These are phyloP conservation scores for Sphaerophoria taeniata DNA, from an alignment of 2,888 invertebrate genomes.

Conservation along the genomic window DNA sequence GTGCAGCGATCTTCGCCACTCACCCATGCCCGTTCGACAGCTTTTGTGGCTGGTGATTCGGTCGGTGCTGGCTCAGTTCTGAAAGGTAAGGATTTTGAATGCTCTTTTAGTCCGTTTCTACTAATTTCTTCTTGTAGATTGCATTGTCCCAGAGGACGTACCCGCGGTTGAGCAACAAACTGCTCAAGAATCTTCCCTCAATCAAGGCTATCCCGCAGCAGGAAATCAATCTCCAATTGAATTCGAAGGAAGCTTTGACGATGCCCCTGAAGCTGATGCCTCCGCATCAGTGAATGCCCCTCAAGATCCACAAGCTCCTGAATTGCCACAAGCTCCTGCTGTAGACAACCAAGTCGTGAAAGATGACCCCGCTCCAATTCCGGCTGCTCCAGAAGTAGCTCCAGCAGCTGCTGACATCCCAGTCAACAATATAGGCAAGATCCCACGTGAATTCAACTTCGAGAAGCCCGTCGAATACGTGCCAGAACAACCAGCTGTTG, in stretches of 20 bases:
- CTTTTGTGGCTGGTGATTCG: slow-evolving; percentile 81
- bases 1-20: slow-evolving; percentile 78
- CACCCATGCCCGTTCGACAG: slow-evolving; percentile 80
- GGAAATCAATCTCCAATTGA: slow-evolving; percentile 57
- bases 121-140: slow-evolving; percentile 77
- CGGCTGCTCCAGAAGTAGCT: slow-evolving; percentile 24
- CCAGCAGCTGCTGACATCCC: slow-evolving; percentile 68
- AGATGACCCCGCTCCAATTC: slow-evolving; percentile 39
- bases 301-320: slow-evolving; percentile 28
- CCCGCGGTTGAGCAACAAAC: slow-evolving; percentile 58
- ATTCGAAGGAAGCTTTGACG: slow-evolving; percentile 65
- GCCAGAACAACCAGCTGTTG: slow-evolving; percentile 62
- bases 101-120: too few species aligned
- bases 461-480: slow-evolving; percentile 75
- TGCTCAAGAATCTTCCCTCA: slow-evolving; percentile 40
- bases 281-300: slow-evolving; percentile 77
- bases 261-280: slow-evolving; percentile 79
- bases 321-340: slow-evolving; percentile 50
- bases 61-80: slow-evolving; percentile 81
- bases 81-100: slow-evolving; percentile 78
- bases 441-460: slow-evolving; percentile 80
- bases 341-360: slow-evolving; percentile 61
- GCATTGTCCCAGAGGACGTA: slow-evolving; percentile 80
- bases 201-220: slow-evolving; percentile 54
- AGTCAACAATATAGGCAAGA: slow-evolving; percentile 79